Percentiles rank a stretch among this genome's conserved stretches.
These are phyloP conservation scores for Halictus ligatus DNA, from an alignment of 2,888 invertebrate genomes.

Conservation along the genomic window DNA sequence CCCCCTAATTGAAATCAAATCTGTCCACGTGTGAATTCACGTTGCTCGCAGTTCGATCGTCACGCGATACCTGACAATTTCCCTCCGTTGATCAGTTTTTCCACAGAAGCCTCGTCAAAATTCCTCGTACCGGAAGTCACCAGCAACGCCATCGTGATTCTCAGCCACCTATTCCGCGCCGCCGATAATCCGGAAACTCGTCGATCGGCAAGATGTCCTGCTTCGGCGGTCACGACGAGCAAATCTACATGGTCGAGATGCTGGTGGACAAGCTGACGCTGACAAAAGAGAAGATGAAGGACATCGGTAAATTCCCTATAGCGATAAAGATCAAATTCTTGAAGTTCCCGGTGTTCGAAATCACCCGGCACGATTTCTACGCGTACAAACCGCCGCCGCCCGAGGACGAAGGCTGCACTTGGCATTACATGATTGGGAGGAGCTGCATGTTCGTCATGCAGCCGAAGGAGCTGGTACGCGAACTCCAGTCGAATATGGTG, in stretches of 20 bases:
- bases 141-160: neutral
- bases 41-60: constrained; percentile 57
- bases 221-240: constrained; percentile 78
- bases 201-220: constrained; percentile 75
- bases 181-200: neutral
- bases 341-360: constrained; percentile 80
- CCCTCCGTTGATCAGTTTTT: neutral
- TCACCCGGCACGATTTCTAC: constrained; percentile 76
- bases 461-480: constrained; percentile 77
- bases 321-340: constrained; percentile 79
- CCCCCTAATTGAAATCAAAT: neutral
- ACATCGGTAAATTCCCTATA: constrained; percentile 70
- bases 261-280: constrained; percentile 77
- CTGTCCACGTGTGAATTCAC: neutral
- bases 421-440: constrained; percentile 76
- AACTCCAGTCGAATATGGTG: constrained; percentile 73
- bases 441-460: constrained; percentile 79
- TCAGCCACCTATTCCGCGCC: neutral
- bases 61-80: constrained; percentile 43
- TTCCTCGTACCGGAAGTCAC: constrained; percentile 20
- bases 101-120: constrained; percentile 27
- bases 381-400: constrained; percentile 58
- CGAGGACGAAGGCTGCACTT: constrained; percentile 62
- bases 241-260: constrained; percentile 79
- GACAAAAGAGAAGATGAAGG: constrained; percentile 72